phyloP scores from a whole-genome alignment of 2,113 vertebrate genomes.

The Hippocampus barbouri region DNA sequence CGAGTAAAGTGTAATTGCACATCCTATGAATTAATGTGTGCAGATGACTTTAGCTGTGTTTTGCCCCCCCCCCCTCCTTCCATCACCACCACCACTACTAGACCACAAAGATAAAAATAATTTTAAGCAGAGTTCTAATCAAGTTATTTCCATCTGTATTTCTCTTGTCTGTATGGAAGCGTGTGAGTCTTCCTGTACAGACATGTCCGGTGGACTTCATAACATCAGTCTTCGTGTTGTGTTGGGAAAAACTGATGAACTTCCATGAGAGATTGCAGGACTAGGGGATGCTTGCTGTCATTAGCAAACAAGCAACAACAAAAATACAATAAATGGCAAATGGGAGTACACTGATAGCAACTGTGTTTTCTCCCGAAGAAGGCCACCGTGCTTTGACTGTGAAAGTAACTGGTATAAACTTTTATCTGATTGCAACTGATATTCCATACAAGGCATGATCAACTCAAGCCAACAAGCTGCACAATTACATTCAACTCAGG shows the following conservation, averaged over 20 bases:
- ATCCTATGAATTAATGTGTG: no score
- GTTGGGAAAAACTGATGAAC: constrained; percentile 24
- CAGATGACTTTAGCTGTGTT: no score
- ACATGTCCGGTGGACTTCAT: constrained; percentile 62
- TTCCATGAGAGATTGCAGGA: constrained; percentile 21
- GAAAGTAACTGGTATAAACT: constrained; percentile 16
- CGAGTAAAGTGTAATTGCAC: no score
- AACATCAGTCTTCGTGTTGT: constrained; percentile 68
- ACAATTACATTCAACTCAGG: neutral
- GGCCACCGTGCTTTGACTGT: constrained; percentile 5
- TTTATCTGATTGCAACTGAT: constrained; percentile 43
- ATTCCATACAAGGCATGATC: constrained; percentile 24
- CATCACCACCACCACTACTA: no score
- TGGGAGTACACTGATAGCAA: constrained; percentile 9
- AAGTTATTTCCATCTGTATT: neutral
- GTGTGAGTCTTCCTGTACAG: constrained; percentile 68
- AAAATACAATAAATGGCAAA: neutral
- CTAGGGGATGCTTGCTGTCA: constrained; percentile 17
- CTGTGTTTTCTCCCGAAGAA: constrained; percentile 5
- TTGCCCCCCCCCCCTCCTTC: no score
- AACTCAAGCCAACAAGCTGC: constrained; percentile 1
- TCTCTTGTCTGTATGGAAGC: constrained; percentile 1
- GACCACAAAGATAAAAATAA: no score
- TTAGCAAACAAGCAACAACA: constrained; percentile 24
- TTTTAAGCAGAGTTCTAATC: no score